These are phyloP conservation scores for Phalanger gymnotis DNA, from an alignment of 2,797 vertebrate genomes.

Conservation along the genomic window DNA sequence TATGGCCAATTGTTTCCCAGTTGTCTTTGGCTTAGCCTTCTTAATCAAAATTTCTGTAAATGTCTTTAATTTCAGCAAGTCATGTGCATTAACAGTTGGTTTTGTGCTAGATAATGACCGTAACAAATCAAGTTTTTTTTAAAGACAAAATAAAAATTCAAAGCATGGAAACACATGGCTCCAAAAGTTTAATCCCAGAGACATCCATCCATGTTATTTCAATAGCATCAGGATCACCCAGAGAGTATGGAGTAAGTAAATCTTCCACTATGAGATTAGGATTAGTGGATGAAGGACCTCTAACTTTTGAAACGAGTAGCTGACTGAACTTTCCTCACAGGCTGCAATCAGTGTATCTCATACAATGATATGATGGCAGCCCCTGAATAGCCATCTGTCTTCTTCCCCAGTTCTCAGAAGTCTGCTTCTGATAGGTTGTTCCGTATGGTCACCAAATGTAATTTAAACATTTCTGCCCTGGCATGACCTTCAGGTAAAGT, in stretches of 20 bases:
- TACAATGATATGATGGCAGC: constrained; percentile 96
- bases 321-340: constrained; percentile 97
- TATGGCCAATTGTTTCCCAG: constrained; percentile 79
- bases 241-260: too few species aligned
- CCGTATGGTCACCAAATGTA: constrained; percentile 94
- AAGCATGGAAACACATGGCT: too few species aligned
- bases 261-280: too few species aligned
- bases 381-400: constrained; percentile 94
- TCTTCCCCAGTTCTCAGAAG: constrained; percentile 92
- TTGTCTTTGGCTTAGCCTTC: constrained; percentile 93
- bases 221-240: too few species aligned
- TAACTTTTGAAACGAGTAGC: constrained; percentile 99
- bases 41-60: constrained; percentile 99
- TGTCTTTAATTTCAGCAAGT: constrained; percentile 96
- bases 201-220: too few species aligned
- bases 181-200: too few species aligned
- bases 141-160: too few species aligned
- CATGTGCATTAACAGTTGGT: constrained; percentile 97
- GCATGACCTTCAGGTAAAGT: constrained; percentile 97
- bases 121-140: constrained; percentile 96
- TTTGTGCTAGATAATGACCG: constrained; percentile 92
- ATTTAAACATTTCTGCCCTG: constrained; percentile 95
- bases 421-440: constrained; percentile 90
- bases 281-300: too few species aligned
- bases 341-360: constrained; percentile 99